Evolutionary conservation across 2,888 invertebrate genomes (phyloP).

Genomic region (Drosophila anceps): DNA sequence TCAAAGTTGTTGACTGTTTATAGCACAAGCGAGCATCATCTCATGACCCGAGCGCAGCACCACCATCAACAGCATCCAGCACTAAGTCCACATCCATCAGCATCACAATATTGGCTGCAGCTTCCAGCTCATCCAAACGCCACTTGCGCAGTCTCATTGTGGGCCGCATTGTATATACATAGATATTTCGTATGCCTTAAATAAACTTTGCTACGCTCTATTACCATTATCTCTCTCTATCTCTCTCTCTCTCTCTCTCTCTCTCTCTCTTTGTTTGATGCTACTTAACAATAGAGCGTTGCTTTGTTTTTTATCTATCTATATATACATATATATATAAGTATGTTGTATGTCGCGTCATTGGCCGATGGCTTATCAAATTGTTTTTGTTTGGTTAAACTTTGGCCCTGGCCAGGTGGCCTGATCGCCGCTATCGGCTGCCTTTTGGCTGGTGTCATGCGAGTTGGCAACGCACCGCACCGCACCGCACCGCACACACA

Average conservation of each 20-base stretch:
- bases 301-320: neutral
- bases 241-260: neutral
- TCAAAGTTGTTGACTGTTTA: slow-evolving; percentile 77
- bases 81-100: neutral
- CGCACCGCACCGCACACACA: neutral
- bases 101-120: slow-evolving; percentile 9
- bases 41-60: slow-evolving; percentile 7
- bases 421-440: slow-evolving; percentile 34
- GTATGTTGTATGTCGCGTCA: slow-evolving; percentile 25
- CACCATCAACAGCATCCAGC: neutral
- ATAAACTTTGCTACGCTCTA: slow-evolving; percentile 54
- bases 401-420: slow-evolving; percentile 42
- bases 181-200: slow-evolving; percentile 50
- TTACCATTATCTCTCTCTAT: neutral
- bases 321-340: neutral
- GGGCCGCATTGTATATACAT: slow-evolving; percentile 45
- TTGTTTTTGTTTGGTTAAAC: slow-evolving; percentile 17
- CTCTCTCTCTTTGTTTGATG: neutral
- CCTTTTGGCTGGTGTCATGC: slow-evolving; percentile 1
- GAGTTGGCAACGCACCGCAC: neutral
- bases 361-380: slow-evolving; percentile 52
- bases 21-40: slow-evolving; percentile 42
- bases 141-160: neutral
- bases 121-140: neutral
- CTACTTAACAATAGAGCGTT: slow-evolving; percentile 2